A percentile compares a stretch with the other conserved stretches of the same genome.
Evolutionary conservation across 2,113 vertebrate species (phyloP).

Genomic region (Climacteris rufus): DNA sequence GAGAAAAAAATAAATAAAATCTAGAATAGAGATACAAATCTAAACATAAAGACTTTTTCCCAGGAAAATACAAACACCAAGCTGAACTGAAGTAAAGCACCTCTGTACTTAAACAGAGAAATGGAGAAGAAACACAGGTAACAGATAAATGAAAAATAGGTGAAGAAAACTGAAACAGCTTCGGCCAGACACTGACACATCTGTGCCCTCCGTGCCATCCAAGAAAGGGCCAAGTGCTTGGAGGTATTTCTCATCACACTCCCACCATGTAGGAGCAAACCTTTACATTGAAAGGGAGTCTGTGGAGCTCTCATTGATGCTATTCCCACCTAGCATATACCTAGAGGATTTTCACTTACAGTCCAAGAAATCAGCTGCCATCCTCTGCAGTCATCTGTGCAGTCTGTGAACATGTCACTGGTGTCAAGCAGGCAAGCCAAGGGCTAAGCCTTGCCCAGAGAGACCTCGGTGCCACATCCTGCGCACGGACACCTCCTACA

Average conservation of each 20-base stretch:
- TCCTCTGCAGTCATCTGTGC: background rate
- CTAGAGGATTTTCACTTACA: background rate
- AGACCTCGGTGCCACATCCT: fast-evolving
- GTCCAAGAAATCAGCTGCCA: background rate
- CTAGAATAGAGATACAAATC: fast-evolving
- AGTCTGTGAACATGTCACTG: background rate
- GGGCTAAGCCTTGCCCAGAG: background rate
- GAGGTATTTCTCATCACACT: background rate
- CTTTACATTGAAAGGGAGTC: background rate
- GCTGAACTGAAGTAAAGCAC: background rate
- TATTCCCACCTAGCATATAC: background rate
- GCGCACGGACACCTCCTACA: background rate
- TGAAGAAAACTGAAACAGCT: background rate
- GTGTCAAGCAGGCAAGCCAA: background rate
- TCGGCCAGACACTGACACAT: background rate
- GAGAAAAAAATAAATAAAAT: background rate
- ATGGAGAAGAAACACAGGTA: background rate
- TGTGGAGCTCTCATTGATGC: background rate
- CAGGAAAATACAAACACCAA: background rate
- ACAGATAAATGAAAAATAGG: background rate
- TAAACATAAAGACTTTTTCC: background rate
- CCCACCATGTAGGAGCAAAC: background rate
- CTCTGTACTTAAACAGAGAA: background rate
- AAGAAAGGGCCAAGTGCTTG: background rate
- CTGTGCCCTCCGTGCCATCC: background rate